phyloP scores from a whole-genome alignment of 2,797 vertebrate species.

The Pipistrellus pygmaeus region DNA sequence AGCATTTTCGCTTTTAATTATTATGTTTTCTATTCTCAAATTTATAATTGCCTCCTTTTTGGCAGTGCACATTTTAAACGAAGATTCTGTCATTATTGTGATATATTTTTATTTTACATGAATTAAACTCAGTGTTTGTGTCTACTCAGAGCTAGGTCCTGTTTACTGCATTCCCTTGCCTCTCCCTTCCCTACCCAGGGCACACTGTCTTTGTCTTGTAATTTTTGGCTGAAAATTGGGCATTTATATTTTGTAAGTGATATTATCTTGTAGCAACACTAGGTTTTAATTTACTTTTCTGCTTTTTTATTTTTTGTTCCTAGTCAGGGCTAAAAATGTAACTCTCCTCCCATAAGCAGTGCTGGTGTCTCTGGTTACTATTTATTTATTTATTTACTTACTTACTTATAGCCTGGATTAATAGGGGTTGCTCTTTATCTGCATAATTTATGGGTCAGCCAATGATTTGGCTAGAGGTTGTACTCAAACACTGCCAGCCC shows the following conservation, averaged over 20 bases:
- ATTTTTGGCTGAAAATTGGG: conserved; percentile 37
- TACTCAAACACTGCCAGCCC: background rate
- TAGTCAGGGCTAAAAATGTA: conserved; percentile 46
- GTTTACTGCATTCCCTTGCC: background rate
- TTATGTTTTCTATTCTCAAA: background rate
- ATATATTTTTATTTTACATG: background rate
- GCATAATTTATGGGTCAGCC: background rate
- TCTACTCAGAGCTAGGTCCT: background rate
- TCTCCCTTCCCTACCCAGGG: background rate
- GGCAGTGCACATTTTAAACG: background rate
- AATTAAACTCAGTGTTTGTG: background rate
- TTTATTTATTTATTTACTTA: background rate
- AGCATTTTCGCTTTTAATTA: conserved; percentile 14
- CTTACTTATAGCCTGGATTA: background rate
- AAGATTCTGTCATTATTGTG: background rate
- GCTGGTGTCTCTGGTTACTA: background rate
- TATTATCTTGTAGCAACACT: background rate
- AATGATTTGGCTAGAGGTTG: background rate
- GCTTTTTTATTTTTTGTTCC: background rate
- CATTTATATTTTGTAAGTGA: conserved; percentile 1
- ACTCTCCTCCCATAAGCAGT: background rate
- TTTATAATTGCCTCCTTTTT: background rate
- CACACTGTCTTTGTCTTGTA: background rate
- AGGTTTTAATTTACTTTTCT: background rate
- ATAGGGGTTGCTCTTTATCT: background rate